A percentile compares a stretch with the other conserved stretches of the same genome.
Evolutionary conservation across 2,797 vertebrate species (phyloP).

Genomic region (Enteromius viviparus): DNA sequence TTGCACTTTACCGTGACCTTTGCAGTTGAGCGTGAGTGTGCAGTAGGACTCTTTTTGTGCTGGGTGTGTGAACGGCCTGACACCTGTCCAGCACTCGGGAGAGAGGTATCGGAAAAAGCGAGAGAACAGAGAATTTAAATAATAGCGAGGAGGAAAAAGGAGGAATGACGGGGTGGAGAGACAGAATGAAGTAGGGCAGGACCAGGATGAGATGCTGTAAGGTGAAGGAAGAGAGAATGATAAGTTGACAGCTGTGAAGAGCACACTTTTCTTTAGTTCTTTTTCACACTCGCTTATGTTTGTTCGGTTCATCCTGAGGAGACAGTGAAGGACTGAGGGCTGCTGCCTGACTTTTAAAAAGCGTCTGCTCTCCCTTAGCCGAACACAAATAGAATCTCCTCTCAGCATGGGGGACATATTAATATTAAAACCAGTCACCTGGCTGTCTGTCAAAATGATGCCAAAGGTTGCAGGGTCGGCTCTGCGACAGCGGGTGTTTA

Average conservation of each 20-base stretch:
- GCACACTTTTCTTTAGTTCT: conserved; percentile 16
- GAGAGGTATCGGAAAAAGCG: conserved; percentile 24
- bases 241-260: conserved; percentile 42
- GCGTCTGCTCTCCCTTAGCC: conserved; percentile 32
- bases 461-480: conserved; percentile 58
- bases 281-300: conserved; percentile 43
- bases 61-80: conserved; percentile 32
- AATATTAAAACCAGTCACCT: conserved; percentile 62
- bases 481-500: conserved; percentile 59
- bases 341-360: conserved; percentile 54
- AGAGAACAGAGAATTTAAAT: conserved; percentile 30
- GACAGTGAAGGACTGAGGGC: conserved; percentile 41
- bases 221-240: conserved; percentile 22
- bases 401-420: conserved; percentile 53
- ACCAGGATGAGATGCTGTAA: conserved; percentile 37
- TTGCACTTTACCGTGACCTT: conserved; percentile 57
- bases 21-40: conserved; percentile 37
- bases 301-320: conserved; percentile 42
- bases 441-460: conserved; percentile 57
- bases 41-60: conserved; percentile 40
- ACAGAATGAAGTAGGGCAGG: conserved; percentile 11
- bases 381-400: conserved; percentile 45
- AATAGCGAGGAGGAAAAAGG: background rate
- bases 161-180: conserved; percentile 20
- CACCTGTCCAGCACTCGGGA: conserved; percentile 33